phyloP scores from a whole-genome alignment of 2,797 vertebrate species.

The Dendrocincla tyrannina region DNA sequence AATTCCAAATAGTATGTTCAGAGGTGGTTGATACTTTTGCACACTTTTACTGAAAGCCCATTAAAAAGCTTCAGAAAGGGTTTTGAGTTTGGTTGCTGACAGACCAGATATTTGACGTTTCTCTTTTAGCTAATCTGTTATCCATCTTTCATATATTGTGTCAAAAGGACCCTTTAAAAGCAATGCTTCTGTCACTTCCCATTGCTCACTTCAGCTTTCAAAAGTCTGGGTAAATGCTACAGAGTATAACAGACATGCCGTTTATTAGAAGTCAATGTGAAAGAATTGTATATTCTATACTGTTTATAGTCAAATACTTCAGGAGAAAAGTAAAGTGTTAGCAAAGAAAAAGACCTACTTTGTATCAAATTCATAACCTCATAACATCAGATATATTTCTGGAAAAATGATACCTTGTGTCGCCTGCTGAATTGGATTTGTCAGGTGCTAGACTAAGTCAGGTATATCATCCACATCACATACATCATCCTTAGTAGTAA shows the following conservation, averaged over 20 bases:
- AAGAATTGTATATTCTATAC: neutral
- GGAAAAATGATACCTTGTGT: neutral
- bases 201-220: neutral
- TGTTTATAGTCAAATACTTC: neutral
- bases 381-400: neutral
- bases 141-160: neutral
- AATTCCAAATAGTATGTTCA: neutral
- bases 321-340: neutral
- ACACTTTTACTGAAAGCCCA: neutral
- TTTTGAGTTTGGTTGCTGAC: neutral
- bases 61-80: neutral
- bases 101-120: neutral
- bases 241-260: neutral
- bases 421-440: conserved; percentile 12
- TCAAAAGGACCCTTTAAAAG: neutral
- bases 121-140: neutral
- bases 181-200: neutral
- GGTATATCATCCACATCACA: neutral
- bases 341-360: neutral
- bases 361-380: neutral
- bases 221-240: neutral
- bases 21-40: neutral
- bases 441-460: neutral
- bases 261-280: neutral
- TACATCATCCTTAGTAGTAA: conserved; percentile 8